Percentiles rank a stretch among this genome's conserved stretches.
These are phyloP conservation scores for Branchinecta lynchi DNA, from an alignment of 1,140 invertebrate genomes.

Conservation along the genomic window DNA sequence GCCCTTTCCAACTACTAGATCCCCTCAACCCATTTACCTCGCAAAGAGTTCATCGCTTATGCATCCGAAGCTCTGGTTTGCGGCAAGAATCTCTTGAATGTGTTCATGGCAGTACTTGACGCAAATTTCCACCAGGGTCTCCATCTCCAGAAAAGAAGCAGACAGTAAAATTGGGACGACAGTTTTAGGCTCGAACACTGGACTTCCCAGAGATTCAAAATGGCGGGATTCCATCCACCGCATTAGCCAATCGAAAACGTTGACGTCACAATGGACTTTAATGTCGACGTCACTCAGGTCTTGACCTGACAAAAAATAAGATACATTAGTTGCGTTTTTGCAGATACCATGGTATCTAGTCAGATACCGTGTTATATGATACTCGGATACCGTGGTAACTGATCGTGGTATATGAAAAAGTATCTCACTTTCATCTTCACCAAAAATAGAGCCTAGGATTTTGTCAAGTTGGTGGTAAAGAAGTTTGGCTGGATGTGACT, in stretches of 20 bases:
- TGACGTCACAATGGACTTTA: slow-evolving; percentile 85
- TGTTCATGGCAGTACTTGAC: slow-evolving; percentile 60
- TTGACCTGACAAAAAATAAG: slow-evolving; percentile 44
- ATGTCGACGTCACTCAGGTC: slow-evolving; percentile 87
- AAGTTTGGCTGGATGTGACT: too few relatives aligned
- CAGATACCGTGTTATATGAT: too few relatives aligned
- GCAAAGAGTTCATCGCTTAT: slow-evolving; percentile 59
- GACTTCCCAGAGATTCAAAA: slow-evolving; percentile 24
- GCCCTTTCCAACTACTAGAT: too few relatives aligned
- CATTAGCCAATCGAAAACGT: slow-evolving; percentile 91
- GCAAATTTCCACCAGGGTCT: slow-evolving; percentile 61
- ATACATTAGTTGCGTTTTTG: neutral
- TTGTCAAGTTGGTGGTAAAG: too few relatives aligned
- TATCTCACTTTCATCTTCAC: too few relatives aligned
- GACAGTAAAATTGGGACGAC: slow-evolving; percentile 82
- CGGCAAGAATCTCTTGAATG: slow-evolving; percentile 59
- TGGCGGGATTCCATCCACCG: slow-evolving; percentile 51
- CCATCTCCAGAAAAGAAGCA: slow-evolving; percentile 86
- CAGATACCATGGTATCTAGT: too few relatives aligned
- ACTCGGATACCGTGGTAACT: too few relatives aligned
- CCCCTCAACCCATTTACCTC: too few relatives aligned
- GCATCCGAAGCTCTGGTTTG: slow-evolving; percentile 58
- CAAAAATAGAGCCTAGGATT: too few relatives aligned
- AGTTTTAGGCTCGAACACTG: slow-evolving; percentile 51
- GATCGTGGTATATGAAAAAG: too few relatives aligned